These are phyloP conservation scores for Protonibea diacanthus DNA, from an alignment of 2,797 vertebrate species.

Conservation along the genomic window DNA sequence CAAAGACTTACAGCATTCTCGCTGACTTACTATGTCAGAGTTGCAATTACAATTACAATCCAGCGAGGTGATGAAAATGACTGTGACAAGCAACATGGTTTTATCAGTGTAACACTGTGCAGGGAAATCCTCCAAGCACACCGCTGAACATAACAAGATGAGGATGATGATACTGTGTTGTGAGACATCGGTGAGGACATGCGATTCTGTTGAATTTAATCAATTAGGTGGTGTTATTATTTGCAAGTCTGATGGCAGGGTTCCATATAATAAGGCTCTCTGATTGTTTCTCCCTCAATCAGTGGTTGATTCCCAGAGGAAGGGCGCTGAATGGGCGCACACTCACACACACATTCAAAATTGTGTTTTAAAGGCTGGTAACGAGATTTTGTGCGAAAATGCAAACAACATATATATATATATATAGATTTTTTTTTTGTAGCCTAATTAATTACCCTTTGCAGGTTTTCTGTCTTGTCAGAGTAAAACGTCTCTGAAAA, in stretches of 20 bases:
- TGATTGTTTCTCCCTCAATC: slow-evolving; percentile 66
- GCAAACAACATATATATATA: slow-evolving; percentile 27
- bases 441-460: neutral
- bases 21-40: neutral
- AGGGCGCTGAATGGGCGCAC: neutral
- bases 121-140: slow-evolving; percentile 25
- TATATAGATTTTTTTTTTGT: neutral
- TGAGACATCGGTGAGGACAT: slow-evolving; percentile 44
- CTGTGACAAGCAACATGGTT: neutral
- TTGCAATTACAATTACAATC: slow-evolving; percentile 1
- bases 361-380: neutral
- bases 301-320: slow-evolving; percentile 47
- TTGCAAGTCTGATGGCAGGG: slow-evolving; percentile 56
- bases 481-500: neutral
- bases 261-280: slow-evolving; percentile 41
- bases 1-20: neutral
- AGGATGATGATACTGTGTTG: slow-evolving; percentile 25
- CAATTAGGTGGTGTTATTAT: slow-evolving; percentile 64
- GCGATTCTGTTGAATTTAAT: slow-evolving; percentile 53
- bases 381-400: slow-evolving; percentile 25
- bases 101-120: neutral
- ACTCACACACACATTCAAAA: slow-evolving; percentile 12
- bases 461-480: neutral
- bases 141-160: slow-evolving; percentile 4
- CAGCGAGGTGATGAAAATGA: slow-evolving; percentile 13